Evolutionary conservation across 2,113 vertebrate species (phyloP), one percentile per base, ranked within the genome.

Genomic region (Phoxinus phoxinus): DNA sequence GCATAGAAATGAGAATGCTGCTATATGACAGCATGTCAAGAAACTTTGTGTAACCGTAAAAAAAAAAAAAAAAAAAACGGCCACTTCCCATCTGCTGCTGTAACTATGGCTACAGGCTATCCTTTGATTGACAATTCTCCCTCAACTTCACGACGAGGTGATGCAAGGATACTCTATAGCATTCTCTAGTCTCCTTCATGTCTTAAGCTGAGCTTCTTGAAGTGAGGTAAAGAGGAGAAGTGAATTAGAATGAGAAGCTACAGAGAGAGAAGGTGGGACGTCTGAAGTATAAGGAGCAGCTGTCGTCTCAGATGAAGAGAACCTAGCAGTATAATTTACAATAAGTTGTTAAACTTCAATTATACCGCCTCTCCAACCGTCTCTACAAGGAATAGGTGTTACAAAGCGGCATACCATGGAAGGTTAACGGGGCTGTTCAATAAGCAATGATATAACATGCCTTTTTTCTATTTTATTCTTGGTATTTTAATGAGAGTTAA

Each of bases 331-430:
- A 46, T 74, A 27, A 63, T 73, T 86, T 81, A 86, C 65, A 85
- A 44, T 46, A 61, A 44, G 85, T 81, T 86, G 53, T 80, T 85
- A 79, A 86, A 86, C 76, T 85, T 72, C 37, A 81, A 86, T 86
- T 86, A 85, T 32, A n/a, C 77, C 17, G 23, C 51, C 69, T 74
- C 56, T 48, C 13, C 69, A 37, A 27, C 44, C 32, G 27, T 82
- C 69, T 74, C 71, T 71, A 71, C 27, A 41, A 44, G 56, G 17
- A 53, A 21, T 80, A 41, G 71, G 69, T 81, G 53, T 61, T 51
- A n/a, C 41, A 75, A 75, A 41, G 56, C 23, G 10, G 63, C 69
- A 61, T 69, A 86, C 35, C 56, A 35, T 21, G 59, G 46, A 19
- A 85, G 74, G 37, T 76, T 77, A 51, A 85, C 30, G 69, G 48